phyloP scores from a whole-genome alignment of 1,140 invertebrate species.

The Drosophila asahinai region DNA sequence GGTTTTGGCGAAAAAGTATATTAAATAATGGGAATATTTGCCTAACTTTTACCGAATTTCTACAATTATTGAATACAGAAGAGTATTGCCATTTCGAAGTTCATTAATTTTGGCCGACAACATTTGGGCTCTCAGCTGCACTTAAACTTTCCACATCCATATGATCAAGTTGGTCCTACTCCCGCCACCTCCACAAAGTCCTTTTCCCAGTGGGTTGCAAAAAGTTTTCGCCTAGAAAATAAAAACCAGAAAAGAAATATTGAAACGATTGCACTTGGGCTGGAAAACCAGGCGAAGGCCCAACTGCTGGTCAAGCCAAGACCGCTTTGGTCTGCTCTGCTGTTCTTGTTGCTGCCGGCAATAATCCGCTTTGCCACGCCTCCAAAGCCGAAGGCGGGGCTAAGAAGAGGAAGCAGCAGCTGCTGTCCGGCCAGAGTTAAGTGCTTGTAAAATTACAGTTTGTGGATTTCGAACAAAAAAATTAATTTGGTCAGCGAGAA shows the following conservation, averaged over 20 bases:
- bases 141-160: constrained; percentile 21
- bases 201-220: not conserved
- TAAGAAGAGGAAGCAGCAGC: constrained; percentile 5
- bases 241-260: constrained; percentile 20
- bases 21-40: too few relatives aligned
- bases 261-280: constrained; percentile 56
- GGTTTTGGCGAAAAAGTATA: too few relatives aligned
- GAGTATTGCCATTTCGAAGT: constrained; percentile 1
- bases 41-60: too few relatives aligned
- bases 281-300: constrained; percentile 16
- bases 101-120: constrained; percentile 15
- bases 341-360: constrained; percentile 33
- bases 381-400: constrained; percentile 1
- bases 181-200: not conserved
- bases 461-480: constrained; percentile 69
- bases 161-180: constrained; percentile 17
- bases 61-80: not conserved
- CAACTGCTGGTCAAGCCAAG: constrained; percentile 64
- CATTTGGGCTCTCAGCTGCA: constrained; percentile 7
- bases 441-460: constrained; percentile 80
- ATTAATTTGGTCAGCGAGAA: constrained; percentile 60
- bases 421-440: constrained; percentile 50
- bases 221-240: constrained; percentile 30
- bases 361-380: constrained; percentile 75
- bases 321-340: constrained; percentile 15